Conservation (phyloP, 2,797 vertebrate genomes). For the Okamejei kenojei region DNA sequence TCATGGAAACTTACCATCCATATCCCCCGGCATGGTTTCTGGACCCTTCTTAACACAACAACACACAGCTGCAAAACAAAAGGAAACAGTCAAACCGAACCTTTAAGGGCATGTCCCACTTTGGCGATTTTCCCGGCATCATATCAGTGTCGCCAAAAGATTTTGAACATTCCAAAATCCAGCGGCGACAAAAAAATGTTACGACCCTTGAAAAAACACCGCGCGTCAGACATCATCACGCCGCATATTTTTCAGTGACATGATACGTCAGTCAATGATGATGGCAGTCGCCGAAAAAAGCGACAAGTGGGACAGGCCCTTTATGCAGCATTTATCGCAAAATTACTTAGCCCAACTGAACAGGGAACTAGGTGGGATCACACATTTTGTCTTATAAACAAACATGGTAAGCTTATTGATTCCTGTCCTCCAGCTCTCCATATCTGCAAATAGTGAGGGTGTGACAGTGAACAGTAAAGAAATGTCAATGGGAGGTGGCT, state of each 20-base stretch:
- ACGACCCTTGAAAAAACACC: too few relatives aligned
- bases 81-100: neutral
- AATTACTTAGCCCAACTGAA: neutral
- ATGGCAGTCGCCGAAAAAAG: too few relatives aligned
- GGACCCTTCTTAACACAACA: constrained; percentile 77
- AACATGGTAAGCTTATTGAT: neutral
- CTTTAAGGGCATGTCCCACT: too few relatives aligned
- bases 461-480: neutral
- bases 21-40: constrained; percentile 60
- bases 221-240: too few relatives aligned
- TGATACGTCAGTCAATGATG: too few relatives aligned
- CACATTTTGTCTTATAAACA: neutral
- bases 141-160: too few relatives aligned
- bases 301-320: too few relatives aligned
- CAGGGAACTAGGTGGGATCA: neutral
- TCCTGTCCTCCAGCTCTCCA: neutral
- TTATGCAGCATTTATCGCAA: neutral
- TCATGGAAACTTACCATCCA: constrained; percentile 55
- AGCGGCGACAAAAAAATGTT: too few relatives aligned
- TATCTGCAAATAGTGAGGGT: neutral
- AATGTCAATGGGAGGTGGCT: neutral
- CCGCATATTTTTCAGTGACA: too few relatives aligned
- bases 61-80: constrained; percentile 64
- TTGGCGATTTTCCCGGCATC: too few relatives aligned
- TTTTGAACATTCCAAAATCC: too few relatives aligned